A percentile compares a stretch with the other conserved stretches of the same genome.
Evolutionary conservation across 1,140 invertebrate genomes (phyloP).

Genomic region (Diachasma alloeum): DNA sequence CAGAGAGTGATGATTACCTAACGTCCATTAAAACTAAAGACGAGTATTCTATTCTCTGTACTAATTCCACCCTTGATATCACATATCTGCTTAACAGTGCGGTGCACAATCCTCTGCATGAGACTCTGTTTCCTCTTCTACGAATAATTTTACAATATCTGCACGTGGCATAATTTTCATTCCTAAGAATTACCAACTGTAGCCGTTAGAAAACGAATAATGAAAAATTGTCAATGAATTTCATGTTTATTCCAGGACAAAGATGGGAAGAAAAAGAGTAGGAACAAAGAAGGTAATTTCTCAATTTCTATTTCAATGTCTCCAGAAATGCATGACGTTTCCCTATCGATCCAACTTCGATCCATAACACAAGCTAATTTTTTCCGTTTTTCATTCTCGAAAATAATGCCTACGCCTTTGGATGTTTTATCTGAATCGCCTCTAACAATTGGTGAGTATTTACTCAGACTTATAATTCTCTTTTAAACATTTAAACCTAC

Average conservation of each 20-base stretch:
- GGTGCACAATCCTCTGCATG: background rate
- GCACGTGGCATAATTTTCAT: conserved; percentile 8
- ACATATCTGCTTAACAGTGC: background rate
- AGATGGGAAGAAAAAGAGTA: conserved; percentile 80
- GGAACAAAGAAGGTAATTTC: conserved; percentile 81
- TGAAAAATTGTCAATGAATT: background rate
- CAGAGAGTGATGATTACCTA: too few species aligned
- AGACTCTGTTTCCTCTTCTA: background rate
- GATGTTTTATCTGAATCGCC: background rate
- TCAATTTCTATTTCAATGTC: background rate
- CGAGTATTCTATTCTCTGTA: background rate
- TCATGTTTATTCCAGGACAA: conserved; percentile 72
- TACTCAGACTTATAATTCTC: background rate
- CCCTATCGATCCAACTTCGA: background rate
- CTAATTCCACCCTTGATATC: background rate
- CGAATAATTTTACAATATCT: background rate
- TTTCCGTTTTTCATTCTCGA: background rate
- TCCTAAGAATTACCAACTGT: background rate
- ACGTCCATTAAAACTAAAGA: too few species aligned
- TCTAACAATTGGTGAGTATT: background rate
- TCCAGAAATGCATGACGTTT: background rate
- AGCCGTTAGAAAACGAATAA: background rate
- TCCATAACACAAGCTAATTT: background rate
- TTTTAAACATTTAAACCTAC: too few species aligned
- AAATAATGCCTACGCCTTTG: background rate